Evolutionary conservation across 2,113 vertebrate genomes (phyloP), one percentile per base, ranked within the genome.

Genomic region (Nothoprocta perdicaria): DNA sequence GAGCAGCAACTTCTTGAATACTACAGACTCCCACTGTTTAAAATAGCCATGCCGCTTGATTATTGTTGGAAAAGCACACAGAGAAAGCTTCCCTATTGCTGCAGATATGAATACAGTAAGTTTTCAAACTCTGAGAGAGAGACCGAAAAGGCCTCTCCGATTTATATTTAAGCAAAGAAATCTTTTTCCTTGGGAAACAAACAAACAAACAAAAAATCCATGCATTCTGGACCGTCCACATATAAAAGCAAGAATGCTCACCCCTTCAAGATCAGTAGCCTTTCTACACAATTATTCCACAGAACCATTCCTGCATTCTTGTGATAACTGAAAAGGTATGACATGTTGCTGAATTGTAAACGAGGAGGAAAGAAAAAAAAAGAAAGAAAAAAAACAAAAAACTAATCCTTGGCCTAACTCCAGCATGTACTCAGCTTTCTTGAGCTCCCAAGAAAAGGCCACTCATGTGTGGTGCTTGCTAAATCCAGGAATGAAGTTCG

Each of bases 401-500:
- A 46, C 4, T 0, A 48, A 45, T 73, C 1, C 0, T 3, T 46
- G 17, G 2, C 6, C 1, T 40, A 79, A 60, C 4, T 69, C 29
- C 8, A 45, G 13, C 3, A 14, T n/a, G 4, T 43, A 71, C 16
- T 77, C 12, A 58, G 45, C 10, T 82, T 73, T 76, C 38, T 63
- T 38, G 33, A 62, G 2, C 8, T 83, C 5, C 40, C 19, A 41
- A 71, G n/a, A 74, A 67, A 24, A 71, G 3, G 3, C 43, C 10
- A 21, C 2, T 27, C 3, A 2, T 55, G 5, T 71, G 10, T 78
- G 23, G 5, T 63, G 13, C 3, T 21, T 74, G 68, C 86, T 43
- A 62, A 80, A 74, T 48, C 5, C 12, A 27, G 65, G 72, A 68
- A 5, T 1, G 3, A 4, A 62, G 7, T 24, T 80, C 10, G 33